Conservation (phyloP, 2,888 invertebrate species). For the Nomada lathburiana region DNA sequence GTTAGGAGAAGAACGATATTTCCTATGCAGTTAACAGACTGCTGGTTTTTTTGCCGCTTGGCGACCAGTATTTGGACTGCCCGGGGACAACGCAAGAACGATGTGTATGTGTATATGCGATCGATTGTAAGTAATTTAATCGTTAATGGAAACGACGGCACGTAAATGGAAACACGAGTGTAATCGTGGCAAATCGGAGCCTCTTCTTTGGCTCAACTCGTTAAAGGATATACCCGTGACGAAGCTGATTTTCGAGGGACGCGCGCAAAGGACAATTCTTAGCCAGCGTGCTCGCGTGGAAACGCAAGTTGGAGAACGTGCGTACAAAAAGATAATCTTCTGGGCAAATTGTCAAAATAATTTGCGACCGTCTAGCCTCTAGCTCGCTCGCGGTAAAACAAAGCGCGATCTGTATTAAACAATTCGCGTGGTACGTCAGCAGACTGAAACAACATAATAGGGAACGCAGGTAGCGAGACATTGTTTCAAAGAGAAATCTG, state of each 20-base stretch:
- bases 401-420: conserved; percentile 12
- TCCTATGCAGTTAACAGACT: conserved; percentile 73
- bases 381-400: not conserved
- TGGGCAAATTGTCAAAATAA: conserved; percentile 11
- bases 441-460: not conserved
- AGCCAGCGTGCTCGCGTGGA: too few species aligned
- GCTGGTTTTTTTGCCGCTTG: conserved; percentile 49
- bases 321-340: not conserved
- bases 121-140: conserved; percentile 65
- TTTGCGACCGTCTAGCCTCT: not conserved
- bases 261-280: not conserved
- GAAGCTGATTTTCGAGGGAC: not conserved
- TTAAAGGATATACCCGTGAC: not conserved
- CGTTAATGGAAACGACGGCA: conserved; percentile 65
- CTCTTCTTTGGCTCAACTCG: not conserved
- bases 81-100: conserved; percentile 10
- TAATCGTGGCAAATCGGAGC: not conserved
- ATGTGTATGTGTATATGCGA: not conserved
- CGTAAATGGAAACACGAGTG: conserved; percentile 27
- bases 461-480: too few species aligned
- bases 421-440: not conserved
- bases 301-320: not conserved
- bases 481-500: conserved; percentile 17
- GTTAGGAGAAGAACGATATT: conserved; percentile 61
- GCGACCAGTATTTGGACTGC: not conserved